Conservation (phyloP, 2,113 vertebrate genomes). For the Sceloporus undulatus region DNA sequence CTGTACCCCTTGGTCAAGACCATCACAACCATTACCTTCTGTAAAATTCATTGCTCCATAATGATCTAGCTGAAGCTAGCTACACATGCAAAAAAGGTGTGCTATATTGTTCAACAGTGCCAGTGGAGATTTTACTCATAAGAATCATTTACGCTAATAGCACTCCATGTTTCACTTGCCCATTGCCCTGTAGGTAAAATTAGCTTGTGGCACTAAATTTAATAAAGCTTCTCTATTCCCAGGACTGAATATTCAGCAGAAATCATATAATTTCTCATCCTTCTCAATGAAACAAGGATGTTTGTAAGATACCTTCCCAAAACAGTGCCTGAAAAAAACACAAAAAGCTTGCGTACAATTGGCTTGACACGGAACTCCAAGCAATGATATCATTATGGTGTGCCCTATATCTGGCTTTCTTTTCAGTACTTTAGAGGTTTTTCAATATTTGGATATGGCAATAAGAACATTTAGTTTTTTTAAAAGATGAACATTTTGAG, state of each 20-base stretch:
- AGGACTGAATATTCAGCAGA: slow-evolving; percentile 10
- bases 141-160: slow-evolving; percentile 43
- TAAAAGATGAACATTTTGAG: no score
- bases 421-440: background rate
- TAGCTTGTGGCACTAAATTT: slow-evolving; percentile 33
- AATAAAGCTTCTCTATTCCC: slow-evolving; percentile 29
- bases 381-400: background rate
- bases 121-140: slow-evolving; percentile 36
- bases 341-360: background rate
- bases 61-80: slow-evolving; percentile 41
- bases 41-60: slow-evolving; percentile 46
- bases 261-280: background rate
- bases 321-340: background rate
- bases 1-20: slow-evolving; percentile 37
- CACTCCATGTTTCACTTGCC: slow-evolving; percentile 42
- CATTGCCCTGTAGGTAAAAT: slow-evolving; percentile 39
- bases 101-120: slow-evolving; percentile 28
- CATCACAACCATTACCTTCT: slow-evolving; percentile 36
- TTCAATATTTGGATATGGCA: background rate
- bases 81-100: slow-evolving; percentile 37
- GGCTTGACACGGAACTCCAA: background rate
- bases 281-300: background rate
- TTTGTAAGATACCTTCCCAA: background rate
- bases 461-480: background rate
- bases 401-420: background rate